These are phyloP conservation scores for Poeciliopsis paucimaculata DNA, from an alignment of 2,797 vertebrate genomes.

Conservation along the genomic window DNA sequence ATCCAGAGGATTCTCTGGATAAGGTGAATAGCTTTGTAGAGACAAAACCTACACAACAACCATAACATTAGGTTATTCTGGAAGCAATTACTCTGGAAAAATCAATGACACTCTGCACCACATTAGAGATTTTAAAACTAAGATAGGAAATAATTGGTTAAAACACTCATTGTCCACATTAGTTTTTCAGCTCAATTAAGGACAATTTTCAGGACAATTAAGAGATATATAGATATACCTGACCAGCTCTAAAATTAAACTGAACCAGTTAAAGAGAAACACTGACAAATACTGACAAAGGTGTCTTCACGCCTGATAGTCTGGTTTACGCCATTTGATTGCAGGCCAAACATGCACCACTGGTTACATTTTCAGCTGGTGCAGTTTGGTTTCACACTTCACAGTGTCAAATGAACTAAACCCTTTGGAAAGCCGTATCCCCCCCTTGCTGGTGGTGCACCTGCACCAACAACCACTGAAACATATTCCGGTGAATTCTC, in stretches of 20 bases:
- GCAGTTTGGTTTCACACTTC: no score
- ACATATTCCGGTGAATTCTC: constrained; percentile 1
- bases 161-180: constrained; percentile 20
- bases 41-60: constrained; percentile 68
- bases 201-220: no score
- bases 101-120: constrained; percentile 59
- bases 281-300: neutral
- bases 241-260: neutral
- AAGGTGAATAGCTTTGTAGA: constrained; percentile 60
- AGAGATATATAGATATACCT: neutral
- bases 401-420: no score
- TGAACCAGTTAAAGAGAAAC: neutral
- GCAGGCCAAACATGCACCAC: no score
- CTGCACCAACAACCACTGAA: no score
- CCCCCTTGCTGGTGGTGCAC: no score
- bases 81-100: constrained; percentile 58
- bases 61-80: constrained; percentile 56
- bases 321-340: no score
- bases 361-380: no score
- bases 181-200: neutral
- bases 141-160: constrained; percentile 36
- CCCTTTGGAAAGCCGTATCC: no score
- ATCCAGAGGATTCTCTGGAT: constrained; percentile 55
- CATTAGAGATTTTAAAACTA: constrained; percentile 26
- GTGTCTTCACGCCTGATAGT: no score